Percentiles rank a stretch among this genome's conserved stretches.
These are phyloP conservation scores for Sus cebifrons DNA, from an alignment of 2,797 vertebrate species.

Conservation along the genomic window DNA sequence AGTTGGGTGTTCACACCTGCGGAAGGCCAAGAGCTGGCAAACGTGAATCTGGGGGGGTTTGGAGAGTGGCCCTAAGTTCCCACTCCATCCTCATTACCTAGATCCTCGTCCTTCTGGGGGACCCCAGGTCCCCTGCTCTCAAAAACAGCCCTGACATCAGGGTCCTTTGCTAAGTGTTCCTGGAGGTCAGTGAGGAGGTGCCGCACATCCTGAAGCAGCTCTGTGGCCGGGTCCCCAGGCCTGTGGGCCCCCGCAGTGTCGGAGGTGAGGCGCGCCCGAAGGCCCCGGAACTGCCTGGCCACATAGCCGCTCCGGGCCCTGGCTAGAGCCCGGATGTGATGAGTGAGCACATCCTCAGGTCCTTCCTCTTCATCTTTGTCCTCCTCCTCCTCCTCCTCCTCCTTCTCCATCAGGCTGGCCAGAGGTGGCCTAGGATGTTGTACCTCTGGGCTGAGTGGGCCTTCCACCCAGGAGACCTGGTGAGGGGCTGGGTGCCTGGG, in stretches of 20 bases:
- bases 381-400: background rate
- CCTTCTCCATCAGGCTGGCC: constrained; percentile 93
- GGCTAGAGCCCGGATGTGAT: constrained; percentile 92
- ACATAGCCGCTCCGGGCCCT: constrained; percentile 89
- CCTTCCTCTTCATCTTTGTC: constrained; percentile 78
- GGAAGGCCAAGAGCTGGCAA: background rate
- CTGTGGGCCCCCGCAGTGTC: constrained; percentile 85
- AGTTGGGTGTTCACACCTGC: background rate
- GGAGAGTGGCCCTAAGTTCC: background rate
- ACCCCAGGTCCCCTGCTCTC: constrained; percentile 86
- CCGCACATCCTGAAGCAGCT: constrained; percentile 94
- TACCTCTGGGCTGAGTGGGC: constrained; percentile 68
- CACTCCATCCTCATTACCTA: constrained; percentile 77
- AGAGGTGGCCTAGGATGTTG: constrained; percentile 91
- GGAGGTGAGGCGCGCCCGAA: constrained; percentile 71
- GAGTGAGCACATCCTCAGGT: constrained; percentile 90
- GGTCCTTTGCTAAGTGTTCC: constrained; percentile 90
- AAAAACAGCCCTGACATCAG: constrained; percentile 89
- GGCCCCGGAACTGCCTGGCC: constrained; percentile 87
- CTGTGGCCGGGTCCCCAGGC: constrained; percentile 82
- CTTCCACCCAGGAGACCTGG: constrained; percentile 94
- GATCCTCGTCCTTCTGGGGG: constrained; percentile 48
- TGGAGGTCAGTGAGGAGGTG: constrained; percentile 91
- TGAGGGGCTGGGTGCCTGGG: constrained; percentile 88
- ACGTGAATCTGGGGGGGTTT: background rate